Percentiles rank a stretch among this genome's conserved stretches.
These are phyloP conservation scores for Natrix natrix DNA, from an alignment of 2,797 vertebrate species.

Conservation along the genomic window DNA sequence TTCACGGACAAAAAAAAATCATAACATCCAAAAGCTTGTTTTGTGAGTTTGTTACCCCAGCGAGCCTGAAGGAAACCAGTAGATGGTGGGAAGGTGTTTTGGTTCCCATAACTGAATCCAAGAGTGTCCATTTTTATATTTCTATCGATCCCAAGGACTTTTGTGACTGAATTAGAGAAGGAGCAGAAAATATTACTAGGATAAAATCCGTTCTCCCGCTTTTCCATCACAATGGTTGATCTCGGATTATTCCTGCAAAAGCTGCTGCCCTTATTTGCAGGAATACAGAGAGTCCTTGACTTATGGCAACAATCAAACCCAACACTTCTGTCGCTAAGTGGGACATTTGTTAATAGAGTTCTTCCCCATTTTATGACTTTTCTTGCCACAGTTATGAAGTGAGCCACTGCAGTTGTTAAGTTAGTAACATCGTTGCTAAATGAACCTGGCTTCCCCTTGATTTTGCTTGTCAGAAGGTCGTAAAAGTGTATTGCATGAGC, in stretches of 20 bases:
- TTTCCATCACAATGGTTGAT: not conserved
- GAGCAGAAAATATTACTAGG: not conserved
- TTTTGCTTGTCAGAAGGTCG: no score
- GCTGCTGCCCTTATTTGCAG: not conserved
- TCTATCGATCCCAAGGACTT: not conserved
- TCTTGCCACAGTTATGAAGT: no score
- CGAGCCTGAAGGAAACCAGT: not conserved
- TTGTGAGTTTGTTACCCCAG: not conserved
- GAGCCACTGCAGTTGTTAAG: no score
- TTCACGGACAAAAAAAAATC: no score
- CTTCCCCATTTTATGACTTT: no score
- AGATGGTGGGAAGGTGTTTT: not conserved
- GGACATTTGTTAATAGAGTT: no score
- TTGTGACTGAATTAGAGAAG: not conserved
- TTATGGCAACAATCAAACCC: no score
- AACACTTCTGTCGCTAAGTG: no score
- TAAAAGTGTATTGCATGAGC: no score
- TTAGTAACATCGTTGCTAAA: no score
- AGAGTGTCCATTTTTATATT: not conserved
- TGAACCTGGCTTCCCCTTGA: no score
- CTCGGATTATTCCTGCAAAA: not conserved
- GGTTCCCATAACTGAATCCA: not conserved
- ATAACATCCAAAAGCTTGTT: not conserved
- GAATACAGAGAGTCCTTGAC: not conserved
- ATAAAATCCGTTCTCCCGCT: not conserved